Base-by-base conservation (phyloP, 2,888 invertebrate genomes). In the Nymphalis c-album region DNA sequence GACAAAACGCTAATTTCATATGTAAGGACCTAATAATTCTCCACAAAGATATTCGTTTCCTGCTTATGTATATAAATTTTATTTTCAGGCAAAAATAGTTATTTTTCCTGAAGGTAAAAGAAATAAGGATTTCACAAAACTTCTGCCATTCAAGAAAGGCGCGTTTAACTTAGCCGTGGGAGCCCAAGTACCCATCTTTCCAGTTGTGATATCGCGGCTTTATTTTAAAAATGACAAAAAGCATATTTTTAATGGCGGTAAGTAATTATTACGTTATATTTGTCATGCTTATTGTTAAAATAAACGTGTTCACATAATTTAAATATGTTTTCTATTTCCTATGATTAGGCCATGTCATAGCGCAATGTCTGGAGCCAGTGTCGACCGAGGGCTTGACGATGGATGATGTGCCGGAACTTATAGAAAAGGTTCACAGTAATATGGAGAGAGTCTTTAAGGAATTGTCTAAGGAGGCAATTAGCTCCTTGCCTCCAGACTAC, bases 51-150 rank as follows among this genome's bases (percentile, higher is more conserved):
- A n/a, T n/a, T n/a, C n/a, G n/a, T n/a, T n/a, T n/a, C n/a, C n/a
- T n/a, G n/a, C n/a, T n/a, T n/a, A n/a, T n/a, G n/a, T n/a, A n/a
- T n/a, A n/a, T n/a, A n/a, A 40, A 40, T 40, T 10, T 40, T 40
- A 10, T 65, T 75, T 87, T 74, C 88, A 94, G 95, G 90, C 94
- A 65, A 95, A 95, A 80, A 86, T 96, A 64, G 94, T 94, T 93
- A 84, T 96, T 63, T 96, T 94, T 80, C 95, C 96, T 20, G 96
- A 96, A 83, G 96, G 96, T 55, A 96, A 95, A 17, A 89, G 96
- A 70, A 93, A 93, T 75, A 92, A 88, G 74, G 86, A 89, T 73
- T 82, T 77, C 48, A 82, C 80, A 70, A 91, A 91, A 64, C 80
- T 96, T 74, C 83, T 95, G 64, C 94, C 95, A 1, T 96, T 96